Evolutionary conservation across 2,797 vertebrate species (phyloP).

Genomic region (Cottoperca gobio): DNA sequence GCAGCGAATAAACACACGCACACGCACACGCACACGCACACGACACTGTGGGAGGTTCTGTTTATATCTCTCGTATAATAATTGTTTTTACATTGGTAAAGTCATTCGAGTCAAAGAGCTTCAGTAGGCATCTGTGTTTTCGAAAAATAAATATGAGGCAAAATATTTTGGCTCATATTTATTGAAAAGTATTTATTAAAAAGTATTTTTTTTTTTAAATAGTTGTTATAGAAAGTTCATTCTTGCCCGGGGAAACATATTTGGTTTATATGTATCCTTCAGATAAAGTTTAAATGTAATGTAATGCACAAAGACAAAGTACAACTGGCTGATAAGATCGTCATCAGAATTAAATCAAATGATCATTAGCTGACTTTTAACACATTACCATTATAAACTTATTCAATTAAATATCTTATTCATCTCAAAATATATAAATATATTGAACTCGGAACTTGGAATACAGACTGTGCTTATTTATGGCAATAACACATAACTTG

Average conservation of each 20-base stretch:
- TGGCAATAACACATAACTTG: too few species aligned
- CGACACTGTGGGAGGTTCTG: conserved; percentile 5
- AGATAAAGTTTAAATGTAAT: too few species aligned
- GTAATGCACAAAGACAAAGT: neutral
- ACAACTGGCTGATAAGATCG: neutral
- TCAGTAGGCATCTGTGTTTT: conserved; percentile 5
- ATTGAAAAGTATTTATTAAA: neutral
- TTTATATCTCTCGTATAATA: conserved; percentile 3
- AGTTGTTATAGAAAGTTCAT: neutral
- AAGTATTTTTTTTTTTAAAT: too few species aligned
- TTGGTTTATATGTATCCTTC: neutral
- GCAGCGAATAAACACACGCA: conserved; percentile 17
- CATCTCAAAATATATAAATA: too few species aligned
- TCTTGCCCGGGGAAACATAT: neutral
- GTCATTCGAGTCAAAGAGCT: conserved; percentile 4
- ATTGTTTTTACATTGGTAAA: conserved; percentile 13
- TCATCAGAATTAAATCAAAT: too few species aligned
- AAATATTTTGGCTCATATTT: neutral
- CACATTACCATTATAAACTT: too few species aligned
- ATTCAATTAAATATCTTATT: too few species aligned
- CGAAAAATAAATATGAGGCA: neutral
- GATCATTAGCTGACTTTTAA: too few species aligned
- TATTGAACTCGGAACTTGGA: too few species aligned
- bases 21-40: neutral
- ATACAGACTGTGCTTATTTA: too few species aligned